phyloP scores from a whole-genome alignment of 2,797 vertebrate genomes.

The Tamandua tetradactyla region DNA sequence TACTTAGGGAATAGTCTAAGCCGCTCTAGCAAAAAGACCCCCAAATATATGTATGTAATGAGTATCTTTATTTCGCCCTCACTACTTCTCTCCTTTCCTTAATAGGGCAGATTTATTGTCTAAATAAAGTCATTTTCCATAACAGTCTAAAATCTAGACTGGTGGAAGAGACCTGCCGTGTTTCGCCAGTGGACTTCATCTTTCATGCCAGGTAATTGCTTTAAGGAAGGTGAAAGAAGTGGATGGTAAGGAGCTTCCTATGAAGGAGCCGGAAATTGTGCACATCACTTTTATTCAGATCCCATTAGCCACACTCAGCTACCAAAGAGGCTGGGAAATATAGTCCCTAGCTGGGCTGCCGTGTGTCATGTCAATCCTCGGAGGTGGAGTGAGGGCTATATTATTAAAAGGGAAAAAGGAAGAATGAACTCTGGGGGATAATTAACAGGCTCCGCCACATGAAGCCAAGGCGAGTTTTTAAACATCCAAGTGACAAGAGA shows the following conservation, averaged over 20 bases:
- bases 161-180: neutral
- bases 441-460: neutral
- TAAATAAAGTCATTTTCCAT: neutral
- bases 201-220: neutral
- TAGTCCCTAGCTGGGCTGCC: neutral
- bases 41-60: neutral
- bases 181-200: neutral
- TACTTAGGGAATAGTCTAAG: neutral
- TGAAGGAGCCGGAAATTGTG: neutral
- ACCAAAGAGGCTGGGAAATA: neutral
- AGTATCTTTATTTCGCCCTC: neutral
- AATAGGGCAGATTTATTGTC: too few relatives aligned
- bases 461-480: neutral
- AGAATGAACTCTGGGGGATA: neutral
- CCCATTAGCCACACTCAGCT: rapidly evolving
- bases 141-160: neutral
- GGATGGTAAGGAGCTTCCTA: neutral
- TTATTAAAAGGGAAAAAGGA: neutral
- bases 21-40: neutral
- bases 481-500: neutral
- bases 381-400: neutral
- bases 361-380: neutral
- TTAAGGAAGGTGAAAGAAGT: neutral
- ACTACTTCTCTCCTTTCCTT: neutral
- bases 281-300: neutral